Evolutionary conservation across 23 tunicate species (phyloP).

Genomic region (Trididemnum nubilum): DNA sequence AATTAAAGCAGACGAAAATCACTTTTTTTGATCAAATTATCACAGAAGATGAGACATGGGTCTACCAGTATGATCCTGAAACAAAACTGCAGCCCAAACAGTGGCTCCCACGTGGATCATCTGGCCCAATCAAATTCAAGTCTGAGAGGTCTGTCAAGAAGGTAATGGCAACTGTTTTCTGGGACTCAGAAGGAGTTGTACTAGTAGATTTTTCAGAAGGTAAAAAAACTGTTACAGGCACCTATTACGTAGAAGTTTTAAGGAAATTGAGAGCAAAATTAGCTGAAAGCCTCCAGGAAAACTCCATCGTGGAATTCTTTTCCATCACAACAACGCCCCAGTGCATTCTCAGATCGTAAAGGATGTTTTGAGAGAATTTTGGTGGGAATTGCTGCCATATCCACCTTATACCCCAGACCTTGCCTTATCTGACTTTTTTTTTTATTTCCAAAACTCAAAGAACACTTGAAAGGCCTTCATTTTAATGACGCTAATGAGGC

Average conservation of each 20-base stretch:
- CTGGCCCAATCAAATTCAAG: constrained; percentile 11
- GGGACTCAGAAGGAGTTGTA: not conserved
- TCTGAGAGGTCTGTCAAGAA: constrained; percentile 7
- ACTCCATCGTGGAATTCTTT: constrained; percentile 14
- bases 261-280: not conserved
- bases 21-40: not conserved
- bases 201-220: constrained; percentile 17
- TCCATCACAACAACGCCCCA: constrained; percentile 27
- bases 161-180: constrained; percentile 20
- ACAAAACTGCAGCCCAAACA: constrained; percentile 19
- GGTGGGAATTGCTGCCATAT: constrained; percentile 4
- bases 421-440: not conserved
- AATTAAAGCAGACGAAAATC: constrained; percentile 20
- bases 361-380: constrained; percentile 5
- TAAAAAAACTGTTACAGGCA: constrained; percentile 9
- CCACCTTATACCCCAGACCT: constrained; percentile 6
- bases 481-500: not conserved
- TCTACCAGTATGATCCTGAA: constrained; percentile 14
- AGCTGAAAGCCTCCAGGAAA: constrained; percentile 17
- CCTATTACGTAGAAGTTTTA: not conserved
- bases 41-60: constrained; percentile 16
- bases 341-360: not conserved
- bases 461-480: not conserved
- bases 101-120: not conserved
- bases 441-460: constrained; percentile 9